Conservation (phyloP, 2,888 invertebrate genomes). For the Andrena bicolor region DNA sequence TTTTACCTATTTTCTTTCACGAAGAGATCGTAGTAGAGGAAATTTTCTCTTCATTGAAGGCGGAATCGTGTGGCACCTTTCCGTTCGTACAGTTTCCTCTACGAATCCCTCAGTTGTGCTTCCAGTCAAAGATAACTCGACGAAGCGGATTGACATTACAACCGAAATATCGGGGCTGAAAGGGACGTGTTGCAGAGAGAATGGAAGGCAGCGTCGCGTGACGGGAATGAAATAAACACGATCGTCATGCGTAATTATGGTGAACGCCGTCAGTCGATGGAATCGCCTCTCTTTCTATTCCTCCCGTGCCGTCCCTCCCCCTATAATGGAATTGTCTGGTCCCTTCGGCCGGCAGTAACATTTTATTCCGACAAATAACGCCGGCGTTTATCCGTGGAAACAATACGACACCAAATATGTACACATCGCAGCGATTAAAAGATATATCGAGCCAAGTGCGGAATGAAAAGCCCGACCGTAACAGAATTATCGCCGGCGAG, state of each 20-base stretch:
- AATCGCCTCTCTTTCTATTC: neutral
- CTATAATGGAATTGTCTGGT: constrained; percentile 47
- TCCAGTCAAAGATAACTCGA: too few relatives aligned
- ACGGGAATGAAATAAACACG: constrained; percentile 41
- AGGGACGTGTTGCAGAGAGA: constrained; percentile 25
- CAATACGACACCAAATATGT: constrained; percentile 31
- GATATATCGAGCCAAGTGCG: constrained; percentile 11
- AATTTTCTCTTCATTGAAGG: too few relatives aligned
- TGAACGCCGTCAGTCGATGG: constrained; percentile 16
- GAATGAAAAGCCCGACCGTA: constrained; percentile 1
- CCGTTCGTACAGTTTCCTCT: too few relatives aligned
- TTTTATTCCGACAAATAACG: constrained; percentile 48
- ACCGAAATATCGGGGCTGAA: constrained; percentile 12
- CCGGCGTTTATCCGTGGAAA: constrained; percentile 14
- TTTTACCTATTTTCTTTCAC: too few relatives aligned
- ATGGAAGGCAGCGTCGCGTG: constrained; percentile 12
- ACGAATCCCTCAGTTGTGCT: too few relatives aligned
- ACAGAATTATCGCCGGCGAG: neutral
- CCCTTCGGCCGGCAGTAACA: constrained; percentile 22
- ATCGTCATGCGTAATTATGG: constrained; percentile 43
- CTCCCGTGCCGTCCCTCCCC: neutral
- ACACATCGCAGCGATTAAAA: constrained; percentile 35
- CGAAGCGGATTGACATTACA: constrained; percentile 22
- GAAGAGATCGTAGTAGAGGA: too few relatives aligned
- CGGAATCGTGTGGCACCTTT: too few relatives aligned